Base-by-base conservation (phyloP, 2,113 vertebrate genomes). In the Actenoides hombroni region DNA sequence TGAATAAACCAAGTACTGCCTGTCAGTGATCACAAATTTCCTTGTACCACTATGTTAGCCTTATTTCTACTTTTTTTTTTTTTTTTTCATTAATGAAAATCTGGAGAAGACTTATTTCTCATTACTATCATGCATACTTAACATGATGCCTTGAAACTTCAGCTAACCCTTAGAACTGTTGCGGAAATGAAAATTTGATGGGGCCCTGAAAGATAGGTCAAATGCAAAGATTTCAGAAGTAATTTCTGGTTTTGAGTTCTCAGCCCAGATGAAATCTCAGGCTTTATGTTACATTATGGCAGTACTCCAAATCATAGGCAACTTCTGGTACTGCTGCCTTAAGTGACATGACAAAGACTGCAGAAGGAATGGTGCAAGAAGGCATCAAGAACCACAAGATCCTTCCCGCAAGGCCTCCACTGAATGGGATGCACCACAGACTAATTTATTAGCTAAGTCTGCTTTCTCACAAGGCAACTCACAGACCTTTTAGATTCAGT, bases 331-430 rank as follows among this genome's bases (percentile, higher is more conserved):
- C 5, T 77, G 4, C 4, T 26, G 2, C 40, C 59, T 39, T 21
- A 40, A 80, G 20, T 15, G 37, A 60, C 20, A 4, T 16, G 29
- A 16, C 16, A 70, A 39, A 35, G 21, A 13, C 37, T 71, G 17
- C 16, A 68, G 46, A 77, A 73, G 14, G 21, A 39, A 5, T 17
- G 10, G 21, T 61, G 7, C 5, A 29, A 69, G 60, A 68, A 82
- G 13, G 24, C 60, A 73, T 33, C 16, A 64, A 60, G 82, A 68
- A 60, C 15, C 23, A 77, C 23, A 44, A 63, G 5, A 42, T 8
- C 8, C 1, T 11, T 46, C 21, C 13, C 65, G 11, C 2, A 3
- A 28, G 25, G 9, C 4, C 26, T n/a, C 16, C 5, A 0, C 11
- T 59, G 25, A 65, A 35, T 5, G 42, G 13, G 20, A 46, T 16